phyloP scores from a whole-genome alignment of 2,888 invertebrate genomes.

The Apantesis nais region DNA sequence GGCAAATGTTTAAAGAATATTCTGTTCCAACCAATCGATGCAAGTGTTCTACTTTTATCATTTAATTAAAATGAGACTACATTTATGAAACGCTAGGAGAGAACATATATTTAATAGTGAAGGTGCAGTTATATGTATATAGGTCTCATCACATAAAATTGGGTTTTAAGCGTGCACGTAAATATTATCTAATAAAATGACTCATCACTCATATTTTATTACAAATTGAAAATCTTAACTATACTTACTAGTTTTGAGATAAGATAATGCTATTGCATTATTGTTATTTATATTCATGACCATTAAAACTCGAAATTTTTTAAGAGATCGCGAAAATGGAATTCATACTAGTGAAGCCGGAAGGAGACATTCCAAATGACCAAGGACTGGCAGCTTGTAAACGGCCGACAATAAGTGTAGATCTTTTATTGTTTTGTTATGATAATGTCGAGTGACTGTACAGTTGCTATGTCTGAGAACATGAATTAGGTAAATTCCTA shows the following conservation, averaged over 20 bases:
- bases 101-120: slow-evolving; percentile 32
- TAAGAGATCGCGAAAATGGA: slow-evolving; percentile 35
- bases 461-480: slow-evolving; percentile 15
- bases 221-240: slow-evolving; percentile 19
- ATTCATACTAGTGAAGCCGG: slow-evolving; percentile 37
- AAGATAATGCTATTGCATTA: slow-evolving; percentile 22
- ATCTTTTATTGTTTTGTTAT: slow-evolving; percentile 45
- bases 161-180: slow-evolving; percentile 22
- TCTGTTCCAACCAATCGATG: slow-evolving; percentile 69
- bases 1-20: slow-evolving; percentile 71
- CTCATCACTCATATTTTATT: slow-evolving; percentile 33
- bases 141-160: slow-evolving; percentile 36
- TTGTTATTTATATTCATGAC: slow-evolving; percentile 23
- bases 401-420: slow-evolving; percentile 35
- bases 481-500: slow-evolving; percentile 29
- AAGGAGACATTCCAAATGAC: slow-evolving; percentile 38
- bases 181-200: slow-evolving; percentile 29
- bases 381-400: slow-evolving; percentile 39
- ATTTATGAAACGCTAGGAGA: slow-evolving; percentile 46
- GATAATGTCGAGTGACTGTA: slow-evolving; percentile 35
- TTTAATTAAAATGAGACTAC: slow-evolving; percentile 66
- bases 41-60: slow-evolving; percentile 73
- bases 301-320: slow-evolving; percentile 34
- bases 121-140: slow-evolving; percentile 23
- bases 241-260: slow-evolving; percentile 15